These are phyloP conservation scores for Drosophila nigrodunni DNA, from an alignment of 1,140 invertebrate genomes.

Conservation along the genomic window DNA sequence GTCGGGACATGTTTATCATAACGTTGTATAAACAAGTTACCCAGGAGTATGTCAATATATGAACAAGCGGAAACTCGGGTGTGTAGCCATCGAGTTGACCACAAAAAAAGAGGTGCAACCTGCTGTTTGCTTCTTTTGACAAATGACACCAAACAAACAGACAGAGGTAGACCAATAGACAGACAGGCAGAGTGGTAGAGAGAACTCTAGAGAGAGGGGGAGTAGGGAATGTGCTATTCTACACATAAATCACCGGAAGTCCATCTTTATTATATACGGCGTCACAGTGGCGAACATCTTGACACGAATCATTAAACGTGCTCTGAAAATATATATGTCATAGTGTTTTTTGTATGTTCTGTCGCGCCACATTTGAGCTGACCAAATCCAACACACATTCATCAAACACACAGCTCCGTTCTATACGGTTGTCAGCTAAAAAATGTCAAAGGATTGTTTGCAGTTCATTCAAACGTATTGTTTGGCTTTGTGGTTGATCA, in stretches of 20 bases:
- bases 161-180: neutral
- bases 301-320: conserved; percentile 44
- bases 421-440: neutral
- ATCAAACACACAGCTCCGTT: conserved; percentile 9
- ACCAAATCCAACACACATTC: conserved; percentile 16
- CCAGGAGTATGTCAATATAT: neutral
- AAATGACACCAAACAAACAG: conserved; percentile 26
- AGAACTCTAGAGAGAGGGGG: neutral
- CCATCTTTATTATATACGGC: neutral
- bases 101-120: conserved; percentile 22
- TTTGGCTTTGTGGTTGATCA: conserved; percentile 9
- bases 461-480: neutral
- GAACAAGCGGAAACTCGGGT: conserved; percentile 1
- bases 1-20: neutral
- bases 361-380: conserved; percentile 11
- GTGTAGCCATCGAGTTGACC: conserved; percentile 4
- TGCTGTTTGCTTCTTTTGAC: conserved; percentile 16
- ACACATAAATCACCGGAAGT: conserved; percentile 23
- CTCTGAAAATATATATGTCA: conserved; percentile 19
- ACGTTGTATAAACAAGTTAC: neutral
- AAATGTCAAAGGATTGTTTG: neutral
- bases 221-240: neutral
- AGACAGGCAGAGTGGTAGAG: neutral
- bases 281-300: conserved; percentile 19
- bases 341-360: conserved; percentile 4